phyloP scores from a whole-genome alignment of 2,113 vertebrate genomes.

The Chaetodon trifascialis region DNA sequence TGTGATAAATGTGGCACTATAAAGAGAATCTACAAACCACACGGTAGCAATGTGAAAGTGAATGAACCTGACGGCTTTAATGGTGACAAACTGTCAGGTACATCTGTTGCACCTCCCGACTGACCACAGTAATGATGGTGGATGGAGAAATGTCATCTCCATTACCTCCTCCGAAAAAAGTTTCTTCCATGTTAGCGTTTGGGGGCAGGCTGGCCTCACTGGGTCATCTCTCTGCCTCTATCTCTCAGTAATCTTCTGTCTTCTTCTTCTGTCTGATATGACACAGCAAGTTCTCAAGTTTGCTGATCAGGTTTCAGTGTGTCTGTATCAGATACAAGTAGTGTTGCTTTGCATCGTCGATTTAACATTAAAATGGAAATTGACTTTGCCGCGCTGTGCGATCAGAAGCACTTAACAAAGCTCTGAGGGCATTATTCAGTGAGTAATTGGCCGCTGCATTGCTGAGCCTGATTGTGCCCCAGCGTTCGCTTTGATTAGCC shows the following conservation, averaged over 20 bases:
- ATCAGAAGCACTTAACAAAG: conserved; percentile 59
- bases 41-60: conserved; percentile 5
- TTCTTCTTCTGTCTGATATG: conserved; percentile 9
- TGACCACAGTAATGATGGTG: not conserved
- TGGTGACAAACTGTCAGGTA: conserved; percentile 43
- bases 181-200: not conserved
- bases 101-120: not conserved
- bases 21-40: conserved; percentile 24
- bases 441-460: conserved; percentile 40
- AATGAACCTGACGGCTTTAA: conserved; percentile 35
- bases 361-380: conserved; percentile 54
- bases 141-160: not conserved
- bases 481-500: conserved; percentile 54
- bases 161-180: conserved; percentile 18
- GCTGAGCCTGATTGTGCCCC: conserved; percentile 34
- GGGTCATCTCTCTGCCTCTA: not conserved
- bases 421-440: conserved; percentile 45
- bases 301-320: not conserved
- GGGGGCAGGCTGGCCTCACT: not conserved
- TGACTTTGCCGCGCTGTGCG: conserved; percentile 12
- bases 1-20: conserved; percentile 26
- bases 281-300: conserved; percentile 18
- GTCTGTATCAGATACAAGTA: conserved; percentile 28
- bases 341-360: conserved; percentile 5
- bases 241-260: not conserved